A percentile compares a stretch with the other conserved stretches of the same genome.
phyloP scores from a whole-genome alignment of 2,888 invertebrate species.

The Cyclophora punctaria region DNA sequence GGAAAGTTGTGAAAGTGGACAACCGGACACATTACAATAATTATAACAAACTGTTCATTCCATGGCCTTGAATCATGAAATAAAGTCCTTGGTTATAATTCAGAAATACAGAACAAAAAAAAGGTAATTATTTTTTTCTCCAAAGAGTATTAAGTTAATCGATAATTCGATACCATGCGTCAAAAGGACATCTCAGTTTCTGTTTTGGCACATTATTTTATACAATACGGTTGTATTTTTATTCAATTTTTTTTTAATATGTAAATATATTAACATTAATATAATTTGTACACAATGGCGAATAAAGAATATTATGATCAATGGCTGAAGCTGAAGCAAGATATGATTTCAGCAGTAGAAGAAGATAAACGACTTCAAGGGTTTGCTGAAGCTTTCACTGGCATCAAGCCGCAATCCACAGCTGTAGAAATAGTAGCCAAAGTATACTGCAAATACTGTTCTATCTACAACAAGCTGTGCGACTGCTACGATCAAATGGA shows the following conservation, averaged over 20 bases:
- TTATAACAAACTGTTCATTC: background rate
- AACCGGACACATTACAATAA: too few species aligned
- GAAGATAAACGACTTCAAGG: constrained; percentile 54
- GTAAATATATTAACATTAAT: background rate
- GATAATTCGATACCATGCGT: too few species aligned
- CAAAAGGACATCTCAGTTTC: too few species aligned
- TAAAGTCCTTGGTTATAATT: background rate
- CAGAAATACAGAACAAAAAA: background rate
- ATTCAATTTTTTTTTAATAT: background rate
- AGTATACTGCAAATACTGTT: constrained; percentile 68
- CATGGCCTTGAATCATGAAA: background rate
- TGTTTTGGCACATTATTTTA: too few species aligned
- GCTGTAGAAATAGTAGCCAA: constrained; percentile 69
- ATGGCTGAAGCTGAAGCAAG: constrained; percentile 53
- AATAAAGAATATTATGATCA: constrained; percentile 51
- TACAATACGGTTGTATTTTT: background rate
- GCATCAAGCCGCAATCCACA: constrained; percentile 59
- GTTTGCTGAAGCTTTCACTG: constrained; percentile 37
- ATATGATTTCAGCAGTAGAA: constrained; percentile 30
- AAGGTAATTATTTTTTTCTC: background rate
- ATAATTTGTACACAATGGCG: constrained; percentile 32
- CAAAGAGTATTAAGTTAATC: background rate
- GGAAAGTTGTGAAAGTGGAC: too few species aligned
- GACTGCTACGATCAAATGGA: constrained; percentile 77
- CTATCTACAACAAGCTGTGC: constrained; percentile 73